Evolutionary conservation across 2,113 vertebrate genomes (phyloP), one percentile per base, ranked within the genome.

Genomic region (Haliaeetus leucogaster): DNA sequence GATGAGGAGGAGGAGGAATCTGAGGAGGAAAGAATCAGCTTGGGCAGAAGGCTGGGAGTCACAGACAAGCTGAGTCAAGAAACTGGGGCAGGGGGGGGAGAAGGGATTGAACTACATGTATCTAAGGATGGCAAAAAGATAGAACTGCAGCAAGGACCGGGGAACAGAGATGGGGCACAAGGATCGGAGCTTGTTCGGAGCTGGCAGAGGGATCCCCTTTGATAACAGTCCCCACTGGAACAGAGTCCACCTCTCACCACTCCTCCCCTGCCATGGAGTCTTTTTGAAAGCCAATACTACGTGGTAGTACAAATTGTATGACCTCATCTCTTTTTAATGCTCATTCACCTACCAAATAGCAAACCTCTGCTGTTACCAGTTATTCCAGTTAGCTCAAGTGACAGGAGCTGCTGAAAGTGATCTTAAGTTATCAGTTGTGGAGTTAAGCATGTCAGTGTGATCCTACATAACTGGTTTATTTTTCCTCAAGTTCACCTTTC

Each of bases 371-470:
- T 93, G 40, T 84, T 95, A 79, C 80, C 82, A 92, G 42, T 91
- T 96, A 90, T 81, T 90, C 62, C 52, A 85, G 55, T 81, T 43
- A 97, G 82, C 76, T 89, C 92, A 95, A 90, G 47, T 91, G 92
- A 67, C 80, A 82, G 29, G 6, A 47, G 30, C 70, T 96, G 82
- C 72, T 89, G 86, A 91, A 92, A 93, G 14, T 59, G 94, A 95
- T 82, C 88, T 78, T 53, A 66, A 94, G 42, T 83, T 97, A 86
- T 47, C 89, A 84, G 80, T 86, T 70, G 67, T 89, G 29, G 52
- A 90, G 53, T 66, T 77, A 77, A 93, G 76, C 59, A 55, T 78
- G 76, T 84, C 95, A 81, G 19, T n/a, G 45, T 76, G 84, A 91
- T 82, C 74, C 55, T 88, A 50, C 55, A 81, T 47, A 77, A 89